Evolutionary conservation across 2,888 invertebrate species (phyloP), one percentile per base, ranked within the genome.

Genomic region (Machimus rusticus): DNA sequence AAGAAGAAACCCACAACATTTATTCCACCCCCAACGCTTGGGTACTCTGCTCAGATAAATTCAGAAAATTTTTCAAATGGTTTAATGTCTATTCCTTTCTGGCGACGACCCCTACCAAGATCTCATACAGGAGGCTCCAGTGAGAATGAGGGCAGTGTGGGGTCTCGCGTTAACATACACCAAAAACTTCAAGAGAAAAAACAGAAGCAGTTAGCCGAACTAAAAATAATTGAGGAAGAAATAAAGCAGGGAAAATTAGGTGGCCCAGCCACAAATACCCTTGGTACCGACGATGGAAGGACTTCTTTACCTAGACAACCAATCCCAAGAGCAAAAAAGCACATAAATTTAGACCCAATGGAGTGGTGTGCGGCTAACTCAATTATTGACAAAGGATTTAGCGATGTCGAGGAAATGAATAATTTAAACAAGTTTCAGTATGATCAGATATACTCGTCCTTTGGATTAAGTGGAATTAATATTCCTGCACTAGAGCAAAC

Each of bases 1-100:
- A 97, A 97, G 93, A 98, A 98, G 92, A 97, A 97, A 92, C 97
- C 97, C n/a, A 97, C 97, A 0, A 95, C 96, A 0, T 97, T 97
- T 92, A 96, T 97, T 4, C 97, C 97, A 0, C 97, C 97, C 0
- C 95, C 95, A 0, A 93, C 93, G 66, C 90, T 91, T 89, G 88
- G 90, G 88, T 88, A 91, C 89, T 86, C 89, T 77, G 66, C 89
- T 1, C 90, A 89, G 86, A 37, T 89, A n/a, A 82, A 81, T 51
- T 51, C 74, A 14, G 87, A 88, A 43, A 88, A 76, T 87, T 88
- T 86, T 85, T 85, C 88, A 90, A 91, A 55, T 89, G 92, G 92
- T 78, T 92, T 94, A 87, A 91, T 94, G 90, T 90, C 94, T 89
- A 94, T 96, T 88, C 96, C 96, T 89, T 94, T 96, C 93, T 96